Base-by-base conservation (phyloP, 2,113 vertebrate genomes). In the Sturnira hondurensis region DNA sequence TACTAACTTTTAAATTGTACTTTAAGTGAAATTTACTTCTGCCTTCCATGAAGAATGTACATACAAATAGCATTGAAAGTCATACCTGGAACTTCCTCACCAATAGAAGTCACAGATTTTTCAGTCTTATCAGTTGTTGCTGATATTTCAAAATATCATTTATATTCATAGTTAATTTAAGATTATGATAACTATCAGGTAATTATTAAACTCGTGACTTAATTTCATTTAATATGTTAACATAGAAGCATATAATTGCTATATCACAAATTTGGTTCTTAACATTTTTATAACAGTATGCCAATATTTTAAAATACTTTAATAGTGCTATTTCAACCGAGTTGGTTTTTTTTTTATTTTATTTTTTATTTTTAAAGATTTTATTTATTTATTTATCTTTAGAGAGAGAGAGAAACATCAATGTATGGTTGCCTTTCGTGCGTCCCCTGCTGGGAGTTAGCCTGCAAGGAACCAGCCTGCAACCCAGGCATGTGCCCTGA, bases 261-360 rank as follows among this genome's bases (percentile, higher is more conserved):
- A 12, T 77, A 50, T 74, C 33, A 86, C 33, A 70, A 68, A 68
- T 92, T 95, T 89, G 24, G 7, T 84, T 90, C 50, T 70, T 2
- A 84, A 85, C 88, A 68, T 17, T 94, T 92, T 81, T 77, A 22
- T 67, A 95, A 52, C 7, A 63, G 16, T 73, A 82, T 52, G 10
- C 65, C 12, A 70, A 9, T 86, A 81, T 93, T 89, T 96, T 70
- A 19, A 58, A 92, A 80, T 61, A 76, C 43, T 65, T 67, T 67
- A 67, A 89, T 45, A 74, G 67, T 83, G 36, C 22, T 36, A 63
- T 52, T 71, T 47, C 24, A 82, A 56, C 54, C 4, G 19, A 74
- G 11, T 84, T 93, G 61, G 16, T 68, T 76, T 95, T 93, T 70
- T 86, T 93, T 88, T 84, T 93, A 13, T 68, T 76, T 95, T 93